Conservation (phyloP, 2,797 vertebrate genomes). For the Lithobates sylvaticus region DNA sequence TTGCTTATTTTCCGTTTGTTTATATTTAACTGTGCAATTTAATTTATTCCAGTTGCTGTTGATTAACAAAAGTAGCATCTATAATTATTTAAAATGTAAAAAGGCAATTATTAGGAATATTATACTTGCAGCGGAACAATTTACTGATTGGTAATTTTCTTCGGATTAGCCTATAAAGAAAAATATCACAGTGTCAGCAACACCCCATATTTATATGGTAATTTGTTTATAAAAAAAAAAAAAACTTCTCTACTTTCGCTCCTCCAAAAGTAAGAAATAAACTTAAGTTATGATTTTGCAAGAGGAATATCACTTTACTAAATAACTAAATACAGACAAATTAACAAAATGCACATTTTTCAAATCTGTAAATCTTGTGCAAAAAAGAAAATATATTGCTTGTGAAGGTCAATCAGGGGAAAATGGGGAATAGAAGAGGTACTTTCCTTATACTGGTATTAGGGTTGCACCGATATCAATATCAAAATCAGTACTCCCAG, state of each 20-base stretch:
- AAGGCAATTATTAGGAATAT: constrained; percentile 35
- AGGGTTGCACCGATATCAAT: no score
- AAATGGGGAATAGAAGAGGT: not conserved
- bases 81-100: constrained; percentile 28
- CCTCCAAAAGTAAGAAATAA: not conserved
- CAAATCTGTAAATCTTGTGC: not conserved
- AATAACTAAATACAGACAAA: not conserved
- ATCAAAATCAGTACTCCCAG: no score
- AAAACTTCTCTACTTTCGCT: not conserved
- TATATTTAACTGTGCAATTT: not conserved
- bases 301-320: not conserved
- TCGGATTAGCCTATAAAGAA: constrained; percentile 21
- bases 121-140: constrained; percentile 8
- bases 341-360: not conserved
- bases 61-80: constrained; percentile 22
- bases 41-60: not conserved
- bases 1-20: not conserved
- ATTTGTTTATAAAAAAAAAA: constrained; percentile 1
- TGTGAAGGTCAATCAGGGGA: not conserved
- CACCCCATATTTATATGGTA: constrained; percentile 43
- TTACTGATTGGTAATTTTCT: constrained; percentile 47
- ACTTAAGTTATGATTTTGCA: not conserved
- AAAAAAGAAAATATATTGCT: not conserved
- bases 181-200: not conserved
- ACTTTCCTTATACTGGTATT: not conserved